Evolutionary conservation across 2,113 vertebrate species (phyloP), one percentile per base, ranked within the genome.

Genomic region (Turnix velox): DNA sequence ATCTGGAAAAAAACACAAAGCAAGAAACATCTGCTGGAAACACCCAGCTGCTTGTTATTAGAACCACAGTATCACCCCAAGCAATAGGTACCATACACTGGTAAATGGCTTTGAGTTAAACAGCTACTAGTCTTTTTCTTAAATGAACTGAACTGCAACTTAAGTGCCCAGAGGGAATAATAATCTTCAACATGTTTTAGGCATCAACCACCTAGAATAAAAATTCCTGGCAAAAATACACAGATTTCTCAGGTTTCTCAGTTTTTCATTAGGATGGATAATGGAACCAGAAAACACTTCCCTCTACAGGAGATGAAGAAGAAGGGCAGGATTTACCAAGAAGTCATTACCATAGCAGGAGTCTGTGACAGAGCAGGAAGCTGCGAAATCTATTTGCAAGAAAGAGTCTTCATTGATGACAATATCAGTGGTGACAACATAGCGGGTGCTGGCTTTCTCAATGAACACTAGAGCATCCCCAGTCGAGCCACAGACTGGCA

Each of bases 391-490:
- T 79, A 99, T 98, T 97, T 99, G 99, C 85, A 99, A 98, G 94
- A 99, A 99, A 5, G 99, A 98, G 18, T 99, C 99, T 88, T 98
- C 98, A 2, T 99, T 99, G 96, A 99, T 96, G 48, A 98, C 98
- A 18, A 99, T 98, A 93, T 99, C 99, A 9, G 99, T 99, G 92
- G 98, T 99, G 65, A 99, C 98, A 43, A 99, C 98, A 2, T 99
- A 99, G 78, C 99, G 99, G 19, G 98, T 99, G 97, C 98, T 99
- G 42, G 99, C 99, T 96, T 99, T 99, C 95, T 99, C 99, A 12
- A 99, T 99, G 95, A 99, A 99, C 59, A 99, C 99, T 30, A 99
- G 98, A 23, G 99, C 99, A 23, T 99, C 98, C 5, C 99, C 99
- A 1, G 98, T 97, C 10, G 99, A 99, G 51, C 99, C 99, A 49